Evolutionary conservation across 1,140 invertebrate genomes (phyloP), one percentile per base, ranked within the genome.

Genomic region (Atta cephalotes): DNA sequence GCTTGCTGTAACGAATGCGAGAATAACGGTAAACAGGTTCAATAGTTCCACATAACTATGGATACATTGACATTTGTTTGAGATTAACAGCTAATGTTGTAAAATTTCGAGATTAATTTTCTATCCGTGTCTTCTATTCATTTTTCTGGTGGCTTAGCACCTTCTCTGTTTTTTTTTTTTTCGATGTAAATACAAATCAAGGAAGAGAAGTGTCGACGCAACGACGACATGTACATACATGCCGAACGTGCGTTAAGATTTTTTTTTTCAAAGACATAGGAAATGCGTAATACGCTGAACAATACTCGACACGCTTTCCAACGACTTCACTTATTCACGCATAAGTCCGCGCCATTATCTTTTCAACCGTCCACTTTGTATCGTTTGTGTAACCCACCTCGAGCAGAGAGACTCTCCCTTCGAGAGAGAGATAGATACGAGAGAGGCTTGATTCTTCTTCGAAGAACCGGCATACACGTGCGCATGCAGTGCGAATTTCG

Each of bases 301-400:
- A 91, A 91, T 91, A 78, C 80, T 74, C 89, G 89, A 89, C 90
- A 91, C 89, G 90, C 77, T 91, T 91, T 87, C 89, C 81, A 85
- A 77, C 88, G 74, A 89, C 89, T 86, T 84, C 85, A 60, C 89
- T 89, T 78, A 89, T 91, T 91, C 90, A 91, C 88, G 81, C 66
- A 80, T 85, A 88, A 65, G 58, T 85, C 88, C 80, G 39, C 80
- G 71, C 85, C 78, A 91, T 91, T 91, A 91, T 89, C 87, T 91
- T 89, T 91, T 91, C 89, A 91, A 91, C 89, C 89, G 88, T 14
- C 89, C 90, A 91, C 89, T 91, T 91, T 91, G 89, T 89, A 53
- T 39, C 84, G 79, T 88, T 88, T 84, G 25, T 77, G 60, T 68
- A 65, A 70, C 35, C 39, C 35, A n/a, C 60, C 14, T 18, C 28